phyloP scores from a whole-genome alignment of 2,113 vertebrate species.

The Ochotona curzoniae region DNA sequence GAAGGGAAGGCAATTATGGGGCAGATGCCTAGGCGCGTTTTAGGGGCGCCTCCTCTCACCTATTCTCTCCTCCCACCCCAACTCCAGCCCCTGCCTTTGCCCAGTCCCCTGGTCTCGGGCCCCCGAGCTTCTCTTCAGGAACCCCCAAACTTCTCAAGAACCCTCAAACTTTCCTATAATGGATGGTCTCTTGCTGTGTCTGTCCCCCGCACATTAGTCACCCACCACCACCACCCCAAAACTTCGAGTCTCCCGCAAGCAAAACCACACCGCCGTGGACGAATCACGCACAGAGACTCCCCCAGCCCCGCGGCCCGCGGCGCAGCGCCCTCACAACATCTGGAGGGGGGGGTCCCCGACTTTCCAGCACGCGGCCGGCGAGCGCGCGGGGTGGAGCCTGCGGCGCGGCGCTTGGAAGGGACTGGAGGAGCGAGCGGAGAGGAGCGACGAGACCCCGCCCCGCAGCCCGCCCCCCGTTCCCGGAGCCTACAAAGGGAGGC shows the following conservation, averaged over 20 bases:
- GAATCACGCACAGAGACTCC: neutral
- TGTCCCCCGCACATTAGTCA: neutral
- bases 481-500: slow-evolving; percentile 65
- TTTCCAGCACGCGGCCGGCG: no score
- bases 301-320: no score
- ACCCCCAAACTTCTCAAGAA: neutral
- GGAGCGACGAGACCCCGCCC: slow-evolving; percentile 35
- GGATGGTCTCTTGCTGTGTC: neutral
- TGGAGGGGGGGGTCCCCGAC: no score
- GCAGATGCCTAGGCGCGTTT: neutral
- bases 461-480: neutral
- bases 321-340: neutral
- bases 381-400: slow-evolving; percentile 42
- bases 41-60: neutral
- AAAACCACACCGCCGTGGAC: neutral
- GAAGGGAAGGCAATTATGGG: neutral
- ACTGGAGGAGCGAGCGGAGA: neutral
- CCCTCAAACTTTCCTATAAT: neutral
- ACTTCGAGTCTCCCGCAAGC: neutral
- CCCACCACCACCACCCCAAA: neutral
- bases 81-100: neutral
- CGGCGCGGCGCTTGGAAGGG: no score
- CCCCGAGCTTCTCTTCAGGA: neutral
- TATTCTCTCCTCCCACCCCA: neutral
- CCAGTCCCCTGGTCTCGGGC: neutral